These are phyloP conservation scores for Loris lydekkerianus DNA, from an alignment of 2,797 vertebrate species.

Conservation along the genomic window DNA sequence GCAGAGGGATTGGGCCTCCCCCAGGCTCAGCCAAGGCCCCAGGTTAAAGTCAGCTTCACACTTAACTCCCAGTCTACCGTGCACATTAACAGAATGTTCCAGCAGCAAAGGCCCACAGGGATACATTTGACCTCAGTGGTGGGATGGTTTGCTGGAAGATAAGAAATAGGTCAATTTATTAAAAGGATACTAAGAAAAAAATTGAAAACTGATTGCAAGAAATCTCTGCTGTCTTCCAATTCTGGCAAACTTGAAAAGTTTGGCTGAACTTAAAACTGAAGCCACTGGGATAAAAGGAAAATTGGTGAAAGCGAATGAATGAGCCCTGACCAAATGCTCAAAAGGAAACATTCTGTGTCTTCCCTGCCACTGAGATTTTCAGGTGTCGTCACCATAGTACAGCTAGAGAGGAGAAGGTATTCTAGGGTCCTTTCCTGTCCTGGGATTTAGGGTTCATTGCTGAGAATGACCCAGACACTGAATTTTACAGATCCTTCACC, in stretches of 20 bases:
- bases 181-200: constrained; percentile 9
- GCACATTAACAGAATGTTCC: not conserved
- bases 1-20: not conserved
- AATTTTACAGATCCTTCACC: accelerated
- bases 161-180: not conserved
- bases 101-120: accelerated
- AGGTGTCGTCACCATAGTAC: accelerated
- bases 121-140: not conserved
- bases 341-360: not conserved
- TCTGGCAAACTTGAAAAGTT: not conserved
- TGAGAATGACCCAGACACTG: not conserved
- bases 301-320: not conserved
- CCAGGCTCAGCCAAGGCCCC: not conserved
- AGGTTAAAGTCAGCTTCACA: not conserved
- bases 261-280: not conserved
- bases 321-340: not conserved
- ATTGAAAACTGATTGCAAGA: constrained; percentile 23
- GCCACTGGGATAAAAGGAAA: not conserved
- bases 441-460: not conserved
- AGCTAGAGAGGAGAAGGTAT: not conserved
- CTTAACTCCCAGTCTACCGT: not conserved
- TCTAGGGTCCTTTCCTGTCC: not conserved
- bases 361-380: too few species aligned
- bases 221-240: not conserved
- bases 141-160: not conserved